These are phyloP conservation scores for Ammospiza nelsoni DNA, from an alignment of 2,113 vertebrate species.

Conservation along the genomic window DNA sequence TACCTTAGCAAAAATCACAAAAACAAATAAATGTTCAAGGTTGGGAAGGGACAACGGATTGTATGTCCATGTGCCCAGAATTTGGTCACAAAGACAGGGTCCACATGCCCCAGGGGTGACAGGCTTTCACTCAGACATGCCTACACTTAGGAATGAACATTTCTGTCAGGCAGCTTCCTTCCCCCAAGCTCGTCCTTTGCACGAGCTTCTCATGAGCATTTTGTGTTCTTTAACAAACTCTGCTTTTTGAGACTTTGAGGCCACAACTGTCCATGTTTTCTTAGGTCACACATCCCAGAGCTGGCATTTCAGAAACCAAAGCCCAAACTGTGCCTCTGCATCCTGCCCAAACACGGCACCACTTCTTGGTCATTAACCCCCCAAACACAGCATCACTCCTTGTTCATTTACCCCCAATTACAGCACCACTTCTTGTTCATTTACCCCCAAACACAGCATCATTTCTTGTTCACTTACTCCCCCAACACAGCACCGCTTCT, in stretches of 20 bases:
- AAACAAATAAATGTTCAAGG: neutral
- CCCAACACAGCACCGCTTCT: neutral
- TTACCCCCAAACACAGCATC: too few relatives aligned
- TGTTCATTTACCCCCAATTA: too few relatives aligned
- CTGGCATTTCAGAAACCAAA: neutral
- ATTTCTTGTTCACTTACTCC: neutral
- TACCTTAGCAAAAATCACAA: neutral
- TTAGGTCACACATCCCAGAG: neutral
- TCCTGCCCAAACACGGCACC: neutral
- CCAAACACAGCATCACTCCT: neutral
- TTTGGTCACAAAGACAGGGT: neutral
- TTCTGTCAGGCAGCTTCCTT: neutral
- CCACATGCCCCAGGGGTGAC: neutral
- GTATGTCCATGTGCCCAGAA: neutral
- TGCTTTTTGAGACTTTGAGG: neutral
- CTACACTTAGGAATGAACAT: neutral
- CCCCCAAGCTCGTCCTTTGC: neutral
- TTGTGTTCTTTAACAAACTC: neutral
- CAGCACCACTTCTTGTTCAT: neutral
- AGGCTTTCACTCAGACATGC: neutral
- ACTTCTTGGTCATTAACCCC: neutral
- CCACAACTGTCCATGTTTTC: neutral
- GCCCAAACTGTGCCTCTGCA: neutral
- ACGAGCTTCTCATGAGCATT: neutral
- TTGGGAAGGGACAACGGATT: accelerated